Base-by-base conservation (phyloP, 1,140 invertebrate genomes). In the Drosophila eugracilis region DNA sequence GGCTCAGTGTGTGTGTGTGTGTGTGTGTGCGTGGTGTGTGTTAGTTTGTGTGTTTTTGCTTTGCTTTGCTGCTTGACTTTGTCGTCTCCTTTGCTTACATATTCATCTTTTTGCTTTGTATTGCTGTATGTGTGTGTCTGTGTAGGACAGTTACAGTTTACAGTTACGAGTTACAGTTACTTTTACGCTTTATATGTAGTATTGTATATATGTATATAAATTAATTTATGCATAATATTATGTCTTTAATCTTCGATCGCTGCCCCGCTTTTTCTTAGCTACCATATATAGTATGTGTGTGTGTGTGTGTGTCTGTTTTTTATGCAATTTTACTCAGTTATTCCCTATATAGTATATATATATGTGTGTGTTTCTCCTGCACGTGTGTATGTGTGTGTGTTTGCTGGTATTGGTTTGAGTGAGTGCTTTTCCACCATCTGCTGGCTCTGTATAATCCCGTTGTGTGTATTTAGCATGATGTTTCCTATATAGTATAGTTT, bases 191-290 rank as follows among this genome's bases (percentile, higher is more conserved):
- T 72, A 67, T 67, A 67, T 66, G 45, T 67, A 59, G 45, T 67
- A 59, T 60, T 66, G 66, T 74, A 77, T 76, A 63, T 63, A 77
- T 77, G 58, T 77, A 77, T 77, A 77, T 77, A 77, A 78, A 77
- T 77, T 76, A 76, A 70, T 76, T 76, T 76, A 76, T 49, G 73
- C 63, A 76, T 76, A 76, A 77, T 63, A 66, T 77, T 77, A 77
- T 77, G 75, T 78, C 74, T 78, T 78, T 76, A 76, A 66, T 75
- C 52, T 75, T 75, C 71, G 72, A 66, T 75, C 52, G 71, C 72
- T 76, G 58, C 71, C 60, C 65, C 42, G 15, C 22, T 53, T 42
- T 53, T 42, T 17, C 47, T 69, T 63, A 63, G 66, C 58, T 70
- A 54, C 58, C 72, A 58, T 74, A 34, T 41, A 39, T 66, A 37